These are phyloP conservation scores for Coptodon bakossiorum DNA, from an alignment of 2,113 vertebrate species.

Conservation along the genomic window DNA sequence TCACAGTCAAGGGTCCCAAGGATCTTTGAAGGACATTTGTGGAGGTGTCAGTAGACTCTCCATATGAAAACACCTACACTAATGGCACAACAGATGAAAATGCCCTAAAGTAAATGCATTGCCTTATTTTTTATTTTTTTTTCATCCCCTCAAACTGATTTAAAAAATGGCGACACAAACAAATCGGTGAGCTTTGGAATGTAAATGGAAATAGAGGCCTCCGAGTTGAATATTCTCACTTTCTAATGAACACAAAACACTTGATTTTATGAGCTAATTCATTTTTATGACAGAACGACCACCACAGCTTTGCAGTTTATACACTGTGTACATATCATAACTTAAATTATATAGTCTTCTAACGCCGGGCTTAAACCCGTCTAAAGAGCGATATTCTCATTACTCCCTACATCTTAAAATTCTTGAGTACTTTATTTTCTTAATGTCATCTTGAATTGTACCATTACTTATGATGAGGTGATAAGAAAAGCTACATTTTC, in stretches of 20 bases:
- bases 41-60: background rate
- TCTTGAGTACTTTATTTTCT: background rate
- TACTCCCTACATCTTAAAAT: accelerated
- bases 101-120: background rate
- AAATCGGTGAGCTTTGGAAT: background rate
- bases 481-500: background rate
- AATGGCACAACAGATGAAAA: background rate
- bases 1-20: background rate
- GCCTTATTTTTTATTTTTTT: accelerated
- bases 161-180: background rate
- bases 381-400: background rate
- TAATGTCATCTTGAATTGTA: background rate
- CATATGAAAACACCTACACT: background rate
- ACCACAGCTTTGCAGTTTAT: background rate
- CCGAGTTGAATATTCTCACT: background rate
- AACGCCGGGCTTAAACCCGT: accelerated
- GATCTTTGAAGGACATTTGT: accelerated
- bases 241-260: background rate
- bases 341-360: background rate
- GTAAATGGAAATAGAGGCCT: background rate
- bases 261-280: background rate
- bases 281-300: background rate
- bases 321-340: background rate
- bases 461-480: background rate
- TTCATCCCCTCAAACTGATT: accelerated